Conservation (phyloP, 1,140 invertebrate genomes). For the Leptopilina boulardi region DNA sequence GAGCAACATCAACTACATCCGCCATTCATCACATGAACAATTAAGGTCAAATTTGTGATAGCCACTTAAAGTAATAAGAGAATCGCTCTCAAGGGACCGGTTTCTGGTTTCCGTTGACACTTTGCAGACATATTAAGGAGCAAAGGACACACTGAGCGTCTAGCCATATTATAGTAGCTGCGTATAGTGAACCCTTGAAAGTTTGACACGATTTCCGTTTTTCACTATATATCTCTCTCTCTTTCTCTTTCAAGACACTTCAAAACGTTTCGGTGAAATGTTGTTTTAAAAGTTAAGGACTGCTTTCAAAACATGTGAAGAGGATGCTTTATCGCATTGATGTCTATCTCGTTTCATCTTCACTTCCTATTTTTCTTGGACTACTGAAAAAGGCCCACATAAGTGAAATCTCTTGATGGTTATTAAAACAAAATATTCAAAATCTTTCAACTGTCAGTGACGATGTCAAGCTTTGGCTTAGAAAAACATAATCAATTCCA, state of each 20-base stretch:
- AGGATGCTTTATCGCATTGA: background rate
- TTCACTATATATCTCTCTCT: background rate
- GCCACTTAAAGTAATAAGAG: constrained; percentile 70
- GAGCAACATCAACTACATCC: constrained; percentile 51
- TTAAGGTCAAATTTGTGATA: constrained; percentile 71
- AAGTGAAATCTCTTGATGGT: background rate
- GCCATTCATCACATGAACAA: constrained; percentile 68
- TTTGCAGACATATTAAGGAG: constrained; percentile 47
- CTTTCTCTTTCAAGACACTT: background rate
- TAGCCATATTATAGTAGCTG: too few relatives aligned
- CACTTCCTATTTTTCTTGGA: constrained; percentile 24
- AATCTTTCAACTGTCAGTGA: constrained; percentile 30
- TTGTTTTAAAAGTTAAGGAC: constrained; percentile 23
- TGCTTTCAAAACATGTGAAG: constrained; percentile 31
- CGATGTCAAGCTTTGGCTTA: background rate
- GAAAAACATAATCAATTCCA: constrained; percentile 6
- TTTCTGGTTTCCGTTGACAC: constrained; percentile 59
- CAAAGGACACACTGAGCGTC: constrained; percentile 23
- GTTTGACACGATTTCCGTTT: constrained; percentile 16
- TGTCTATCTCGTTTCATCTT: constrained; percentile 1
- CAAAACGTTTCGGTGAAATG: constrained; percentile 16
- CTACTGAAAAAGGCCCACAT: background rate
- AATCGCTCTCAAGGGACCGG: constrained; percentile 57
- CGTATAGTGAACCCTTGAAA: constrained; percentile 35
- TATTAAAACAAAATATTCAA: background rate